Evolutionary conservation across 2,113 vertebrate species (phyloP), one percentile per base, ranked within the genome.

Genomic region (Gadus macrocephalus): DNA sequence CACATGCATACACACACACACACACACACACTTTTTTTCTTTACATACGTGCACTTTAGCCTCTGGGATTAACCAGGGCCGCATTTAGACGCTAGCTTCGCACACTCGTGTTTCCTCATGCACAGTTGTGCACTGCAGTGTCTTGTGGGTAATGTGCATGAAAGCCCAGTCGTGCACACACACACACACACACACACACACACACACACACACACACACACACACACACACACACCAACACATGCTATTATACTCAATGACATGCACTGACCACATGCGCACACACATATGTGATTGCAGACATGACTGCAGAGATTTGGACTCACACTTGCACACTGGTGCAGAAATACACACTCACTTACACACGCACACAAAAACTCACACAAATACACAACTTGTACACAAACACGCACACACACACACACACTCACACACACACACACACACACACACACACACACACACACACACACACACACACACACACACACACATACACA

Each of bases 401-500:
- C 42, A 49, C 42, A 49, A 1, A 49, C 8, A 49, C 42, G 12
- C 42, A 49, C 42, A 49, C 42, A 49, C 42, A 49, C 42, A 49
- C 42, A 49, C 42, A 12, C 42, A 49, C 42, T 14, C 5, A 49
- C 8, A 49, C 3, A 2, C 6, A 7, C 42, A 49, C 20, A 20
- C 20, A 49, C 42, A 49, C 42, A 49, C 42, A 5, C 6, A 38
- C 35, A 42, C 9, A 67, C 53, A 70, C 3, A 68, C 61, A 42
- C 53, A 66, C 67, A 73, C 66, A 69, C 9, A 76, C 74, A 74
- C 83, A 42, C 9, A 67, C 53, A 70, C 3, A 68, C 61, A 49
- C 42, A 49, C 42, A 49, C 42, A 49, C 42, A 49, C 42, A 12
- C 42, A 49, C 42, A 49, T 0, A 49, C 8, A 42, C 9, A 67